phyloP scores from a whole-genome alignment of 2,113 vertebrate species.

The Vanacampus margaritifer region DNA sequence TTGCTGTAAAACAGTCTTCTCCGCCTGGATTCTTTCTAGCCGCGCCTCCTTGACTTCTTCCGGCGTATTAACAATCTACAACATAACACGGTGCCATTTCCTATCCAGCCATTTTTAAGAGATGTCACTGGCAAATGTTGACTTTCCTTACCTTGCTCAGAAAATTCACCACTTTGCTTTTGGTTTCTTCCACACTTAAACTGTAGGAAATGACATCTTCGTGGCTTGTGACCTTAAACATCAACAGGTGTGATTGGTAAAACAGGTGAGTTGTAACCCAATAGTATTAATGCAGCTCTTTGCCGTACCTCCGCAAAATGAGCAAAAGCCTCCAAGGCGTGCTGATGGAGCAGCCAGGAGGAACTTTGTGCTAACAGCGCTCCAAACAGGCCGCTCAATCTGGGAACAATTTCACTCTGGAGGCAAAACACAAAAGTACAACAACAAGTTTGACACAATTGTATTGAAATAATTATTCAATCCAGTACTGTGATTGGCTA shows the following conservation, averaged over 20 bases:
- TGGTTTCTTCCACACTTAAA: slow-evolving; percentile 81
- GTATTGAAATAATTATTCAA: too few species aligned
- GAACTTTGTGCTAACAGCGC: slow-evolving; percentile 72
- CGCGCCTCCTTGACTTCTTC: slow-evolving; percentile 67
- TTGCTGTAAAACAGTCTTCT: slow-evolving; percentile 60
- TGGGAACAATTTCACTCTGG: slow-evolving; percentile 80
- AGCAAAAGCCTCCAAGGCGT: slow-evolving; percentile 84
- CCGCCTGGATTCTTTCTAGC: slow-evolving; percentile 73
- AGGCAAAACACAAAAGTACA: background rate
- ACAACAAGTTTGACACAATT: too few species aligned
- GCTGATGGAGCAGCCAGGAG: slow-evolving; percentile 86
- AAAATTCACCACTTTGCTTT: slow-evolving; percentile 83
- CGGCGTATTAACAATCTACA: slow-evolving; percentile 67
- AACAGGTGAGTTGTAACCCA: background rate
- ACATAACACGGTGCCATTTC: slow-evolving; percentile 1
- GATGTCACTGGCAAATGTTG: too few species aligned
- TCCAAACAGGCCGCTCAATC: slow-evolving; percentile 77
- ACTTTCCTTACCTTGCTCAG: slow-evolving; percentile 82
- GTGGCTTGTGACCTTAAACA: slow-evolving; percentile 83
- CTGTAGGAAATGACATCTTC: slow-evolving; percentile 87
- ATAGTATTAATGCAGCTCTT: too few species aligned
- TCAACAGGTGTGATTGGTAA: slow-evolving; percentile 12
- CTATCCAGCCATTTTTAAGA: background rate
- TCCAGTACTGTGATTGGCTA: too few species aligned
- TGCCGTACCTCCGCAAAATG: slow-evolving; percentile 85